These are phyloP conservation scores for Cosmopolites sordidus DNA, from an alignment of 2,888 invertebrate genomes.

Conservation along the genomic window DNA sequence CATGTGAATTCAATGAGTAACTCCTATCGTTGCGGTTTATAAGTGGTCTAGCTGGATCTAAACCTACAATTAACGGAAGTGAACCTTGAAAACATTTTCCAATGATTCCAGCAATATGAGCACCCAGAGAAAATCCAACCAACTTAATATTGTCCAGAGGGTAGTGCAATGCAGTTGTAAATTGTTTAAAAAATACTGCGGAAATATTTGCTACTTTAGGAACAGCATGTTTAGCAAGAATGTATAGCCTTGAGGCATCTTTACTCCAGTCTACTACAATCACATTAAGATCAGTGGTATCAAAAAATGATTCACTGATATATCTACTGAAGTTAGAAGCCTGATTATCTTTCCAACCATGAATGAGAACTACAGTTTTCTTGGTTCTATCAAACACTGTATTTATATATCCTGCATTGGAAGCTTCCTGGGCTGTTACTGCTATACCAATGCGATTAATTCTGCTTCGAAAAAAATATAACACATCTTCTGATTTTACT, in stretches of 20 bases:
- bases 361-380: conserved; percentile 18
- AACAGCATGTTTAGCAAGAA: conserved; percentile 4
- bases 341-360: conserved; percentile 23
- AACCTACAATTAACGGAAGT: conserved; percentile 4
- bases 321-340: conserved; percentile 18
- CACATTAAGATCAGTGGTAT: conserved; percentile 17
- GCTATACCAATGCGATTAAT: too few relatives aligned
- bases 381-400: conserved; percentile 13
- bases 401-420: too few relatives aligned
- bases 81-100: background rate
- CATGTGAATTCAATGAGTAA: background rate
- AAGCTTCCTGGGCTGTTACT: too few relatives aligned
- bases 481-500: too few relatives aligned
- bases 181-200: background rate
- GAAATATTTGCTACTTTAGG: background rate
- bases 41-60: conserved; percentile 11
- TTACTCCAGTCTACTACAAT: conserved; percentile 22
- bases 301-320: conserved; percentile 18
- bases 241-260: conserved; percentile 5
- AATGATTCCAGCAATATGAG: conserved; percentile 6
- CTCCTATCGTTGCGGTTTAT: background rate
- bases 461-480: too few relatives aligned
- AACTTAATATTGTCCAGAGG: conserved; percentile 2
- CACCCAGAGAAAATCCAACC: conserved; percentile 11
- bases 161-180: background rate